Evolutionary conservation across 2,888 invertebrate genomes (phyloP).

Genomic region (Fragum fragum): DNA sequence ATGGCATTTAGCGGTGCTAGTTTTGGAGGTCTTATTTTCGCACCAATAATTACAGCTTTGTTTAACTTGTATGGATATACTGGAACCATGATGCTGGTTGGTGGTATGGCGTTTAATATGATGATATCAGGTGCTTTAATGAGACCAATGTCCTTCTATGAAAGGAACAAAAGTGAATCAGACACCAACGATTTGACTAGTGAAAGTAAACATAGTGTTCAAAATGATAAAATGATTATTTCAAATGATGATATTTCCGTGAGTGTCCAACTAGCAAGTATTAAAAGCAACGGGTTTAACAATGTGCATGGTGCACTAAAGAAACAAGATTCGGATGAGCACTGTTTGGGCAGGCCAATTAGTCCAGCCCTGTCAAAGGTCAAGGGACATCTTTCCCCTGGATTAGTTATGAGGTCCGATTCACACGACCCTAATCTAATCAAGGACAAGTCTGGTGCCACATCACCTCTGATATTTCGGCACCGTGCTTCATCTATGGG

Average conservation of each 20-base stretch:
- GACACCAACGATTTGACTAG: neutral
- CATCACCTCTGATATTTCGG: conserved; percentile 45
- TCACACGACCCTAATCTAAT: conserved; percentile 31
- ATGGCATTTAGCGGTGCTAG: conserved; percentile 43
- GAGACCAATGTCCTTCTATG: conserved; percentile 35
- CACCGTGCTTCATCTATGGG: conserved; percentile 44
- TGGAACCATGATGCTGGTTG: conserved; percentile 43
- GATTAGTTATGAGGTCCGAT: conserved; percentile 1
- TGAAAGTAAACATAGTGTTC: conserved; percentile 4
- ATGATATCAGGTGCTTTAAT: conserved; percentile 34
- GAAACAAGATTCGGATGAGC: neutral
- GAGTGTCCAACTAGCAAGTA: neutral
- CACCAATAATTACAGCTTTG: conserved; percentile 43
- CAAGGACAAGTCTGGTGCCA: neutral
- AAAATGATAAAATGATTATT: neutral
- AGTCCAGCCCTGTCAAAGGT: neutral
- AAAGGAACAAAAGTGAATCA: neutral
- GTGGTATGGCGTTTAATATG: conserved; percentile 39
- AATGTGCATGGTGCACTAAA: neutral
- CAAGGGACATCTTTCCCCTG: neutral
- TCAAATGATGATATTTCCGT: neutral
- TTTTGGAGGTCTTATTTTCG: conserved; percentile 46
- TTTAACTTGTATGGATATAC: conserved; percentile 42
- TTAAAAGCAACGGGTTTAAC: neutral
- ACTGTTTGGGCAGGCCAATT: neutral